Percentiles rank a stretch among this genome's conserved stretches.
phyloP scores from a whole-genome alignment of 2,888 invertebrate species.

The Cenopis cana region DNA sequence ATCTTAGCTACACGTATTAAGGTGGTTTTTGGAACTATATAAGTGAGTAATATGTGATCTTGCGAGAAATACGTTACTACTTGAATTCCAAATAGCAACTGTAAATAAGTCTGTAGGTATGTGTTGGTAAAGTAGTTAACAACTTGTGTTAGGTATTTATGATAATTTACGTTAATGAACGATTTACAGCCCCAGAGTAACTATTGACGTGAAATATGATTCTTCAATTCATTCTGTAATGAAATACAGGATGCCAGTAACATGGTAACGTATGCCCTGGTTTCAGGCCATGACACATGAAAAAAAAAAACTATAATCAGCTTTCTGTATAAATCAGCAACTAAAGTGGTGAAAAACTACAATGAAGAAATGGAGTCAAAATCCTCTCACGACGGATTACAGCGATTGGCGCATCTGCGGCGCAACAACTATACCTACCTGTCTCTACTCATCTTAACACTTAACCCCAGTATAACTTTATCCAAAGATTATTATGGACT shows the following conservation, averaged over 20 bases:
- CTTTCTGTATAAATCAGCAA: constrained; percentile 1
- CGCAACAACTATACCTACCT: neutral
- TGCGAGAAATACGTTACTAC: no score
- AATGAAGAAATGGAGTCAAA: neutral
- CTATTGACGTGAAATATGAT: neutral
- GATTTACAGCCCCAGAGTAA: neutral
- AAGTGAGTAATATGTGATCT: neutral
- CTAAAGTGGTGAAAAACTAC: neutral
- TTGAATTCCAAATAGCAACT: neutral
- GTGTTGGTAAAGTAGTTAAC: neutral
- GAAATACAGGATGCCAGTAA: no score
- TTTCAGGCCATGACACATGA: no score
- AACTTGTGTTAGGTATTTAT: neutral
- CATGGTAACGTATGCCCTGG: no score
- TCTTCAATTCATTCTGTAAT: neutral
- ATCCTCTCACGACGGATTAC: constrained; percentile 14
- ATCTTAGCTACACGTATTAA: neutral
- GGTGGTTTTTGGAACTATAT: neutral
- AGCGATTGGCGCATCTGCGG: constrained; percentile 8
- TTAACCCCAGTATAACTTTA: neutral
- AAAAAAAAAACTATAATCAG: constrained; percentile 5
- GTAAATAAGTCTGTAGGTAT: neutral
- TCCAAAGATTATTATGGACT: neutral
- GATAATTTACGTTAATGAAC: neutral
- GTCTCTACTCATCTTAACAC: neutral